Base-by-base conservation (phyloP, 1,140 invertebrate species). In the Bombus superbus region DNA sequence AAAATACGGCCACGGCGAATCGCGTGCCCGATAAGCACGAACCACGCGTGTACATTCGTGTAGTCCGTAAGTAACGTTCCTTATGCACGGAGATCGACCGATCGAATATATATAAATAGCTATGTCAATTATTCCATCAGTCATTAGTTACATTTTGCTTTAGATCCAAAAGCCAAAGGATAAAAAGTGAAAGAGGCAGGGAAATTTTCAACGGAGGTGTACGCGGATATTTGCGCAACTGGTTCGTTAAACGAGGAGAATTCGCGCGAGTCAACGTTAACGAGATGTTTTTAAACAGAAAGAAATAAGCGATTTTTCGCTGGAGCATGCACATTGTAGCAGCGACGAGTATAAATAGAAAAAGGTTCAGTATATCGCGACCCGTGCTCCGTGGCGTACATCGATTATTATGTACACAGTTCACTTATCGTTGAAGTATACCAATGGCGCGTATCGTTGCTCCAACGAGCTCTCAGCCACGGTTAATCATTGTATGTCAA, bases 301-400 rank as follows among this genome's bases (percentile, higher is more conserved):
- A 80, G 69, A 85, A 85, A 78, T 53, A 72, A 80, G 77, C 83
- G 35, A 80, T 80, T 80, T 80, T 85, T 73, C 53, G 32, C 62
- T 64, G 6, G 28, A 25, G 2, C 68, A 18, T 64, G 28, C 66
- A 64, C 42, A 42, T 57, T 62, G 38, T 38, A 28, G 28, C 44
- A 44, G n/a, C 42, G 25, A 57, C 3, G n/a, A 35, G 40, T 85
- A 85, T 72, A 73, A 85, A 85, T 85, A 85, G 83, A 80, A 35
- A 59, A 32, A 47, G 75, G 53, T 72, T 80, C 83, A n/a, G 75
- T 62, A 73, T 59, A 62, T 80, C 68, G 83, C 53, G 76, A 69
- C 64, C 62, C 44, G 28, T 74, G 57, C 35, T 25, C 40, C 40
- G 40, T 42, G 44, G n/a, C 22, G 59, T 42, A 78, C 44, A 32